A percentile compares a stretch with the other conserved stretches of the same genome.
These are phyloP conservation scores for Cacatua alba DNA, from an alignment of 2,113 vertebrate species.

Conservation along the genomic window DNA sequence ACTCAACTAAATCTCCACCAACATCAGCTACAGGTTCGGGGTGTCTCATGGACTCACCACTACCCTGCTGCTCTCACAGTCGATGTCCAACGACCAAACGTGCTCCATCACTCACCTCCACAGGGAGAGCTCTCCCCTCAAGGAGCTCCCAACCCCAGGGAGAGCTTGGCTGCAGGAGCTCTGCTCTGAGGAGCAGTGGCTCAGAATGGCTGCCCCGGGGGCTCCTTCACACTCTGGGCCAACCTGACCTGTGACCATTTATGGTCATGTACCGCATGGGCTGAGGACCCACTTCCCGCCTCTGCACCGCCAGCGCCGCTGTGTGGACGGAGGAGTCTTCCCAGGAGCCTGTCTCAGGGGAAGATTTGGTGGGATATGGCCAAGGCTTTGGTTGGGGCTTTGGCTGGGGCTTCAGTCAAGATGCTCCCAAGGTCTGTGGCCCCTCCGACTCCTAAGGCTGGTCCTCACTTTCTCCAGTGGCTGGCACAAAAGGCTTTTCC, in stretches of 20 bases:
- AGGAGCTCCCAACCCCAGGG: neutral
- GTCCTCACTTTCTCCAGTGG: neutral
- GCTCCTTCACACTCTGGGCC: neutral
- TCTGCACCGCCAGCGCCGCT: neutral
- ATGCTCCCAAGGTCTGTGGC: neutral
- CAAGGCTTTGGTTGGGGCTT: neutral
- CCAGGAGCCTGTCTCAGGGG: too few species aligned
- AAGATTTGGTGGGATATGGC: neutral
- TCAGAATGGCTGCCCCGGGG: too few species aligned
- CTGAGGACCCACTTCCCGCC: neutral
- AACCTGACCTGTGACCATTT: neutral
- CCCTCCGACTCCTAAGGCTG: neutral
- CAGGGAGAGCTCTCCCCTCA: neutral
- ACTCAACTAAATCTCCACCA: neutral
- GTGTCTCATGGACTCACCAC: neutral
- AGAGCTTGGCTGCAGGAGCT: neutral
- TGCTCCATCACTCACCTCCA: neutral
- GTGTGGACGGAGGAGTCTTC: neutral
- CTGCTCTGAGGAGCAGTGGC: neutral
- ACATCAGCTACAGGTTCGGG: neutral
- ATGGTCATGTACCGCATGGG: neutral
- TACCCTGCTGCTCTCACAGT: neutral
- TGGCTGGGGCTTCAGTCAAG: neutral
- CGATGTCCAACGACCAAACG: neutral
- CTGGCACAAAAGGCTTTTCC: neutral